Base-by-base conservation (phyloP, 2,113 vertebrate genomes). In the Stomatorhinus ivindoensis region DNA sequence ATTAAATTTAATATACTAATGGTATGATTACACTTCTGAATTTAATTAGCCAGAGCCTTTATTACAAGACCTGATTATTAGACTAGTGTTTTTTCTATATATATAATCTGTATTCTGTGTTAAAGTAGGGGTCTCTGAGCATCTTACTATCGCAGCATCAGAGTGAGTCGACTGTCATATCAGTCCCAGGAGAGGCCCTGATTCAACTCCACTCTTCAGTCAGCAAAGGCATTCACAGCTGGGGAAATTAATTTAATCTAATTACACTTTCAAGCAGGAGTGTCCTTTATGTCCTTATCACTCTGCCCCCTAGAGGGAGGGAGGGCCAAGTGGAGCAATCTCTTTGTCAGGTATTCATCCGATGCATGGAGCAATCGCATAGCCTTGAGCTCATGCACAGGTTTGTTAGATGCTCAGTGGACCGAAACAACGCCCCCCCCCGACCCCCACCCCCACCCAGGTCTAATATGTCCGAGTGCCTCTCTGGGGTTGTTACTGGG, bases 211-310 rank as follows among this genome's bases (percentile, higher is more conserved):
- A 51, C 92, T 91, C 90, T 48, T 91, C 42, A 87, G 61, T 61
- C 91, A 84, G 44, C 90, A 69, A 69, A 69, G 39, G 39, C 89
- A 93, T 92, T 94, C 92, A 93, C 88, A 80, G 58, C 88, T 85
- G 86, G 92, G 89, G 88, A 91, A 94, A 93, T 94, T 92, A 92
- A 90, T 92, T 92, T 86, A 88, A 46, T 89, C 76, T 88, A 48
- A 44, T 31, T 35, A 24, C 10, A 17, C 39, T 83, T 51, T 82
- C n/a, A 31, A 65, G 31, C 58, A 73, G 1, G 31, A 69, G 44
- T 31, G 46, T 39, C 35, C 44, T 82, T 80, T 7, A 51, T 53
- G n/a, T 51, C 88, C 31, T 27, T 17, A 46, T 47, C 88, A 42
- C 19, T 31, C 73, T 83, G 48, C 88, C 31, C 73, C 88, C 31